phyloP scores from a whole-genome alignment of 2,888 invertebrate species.

The Trachelus stipa region DNA sequence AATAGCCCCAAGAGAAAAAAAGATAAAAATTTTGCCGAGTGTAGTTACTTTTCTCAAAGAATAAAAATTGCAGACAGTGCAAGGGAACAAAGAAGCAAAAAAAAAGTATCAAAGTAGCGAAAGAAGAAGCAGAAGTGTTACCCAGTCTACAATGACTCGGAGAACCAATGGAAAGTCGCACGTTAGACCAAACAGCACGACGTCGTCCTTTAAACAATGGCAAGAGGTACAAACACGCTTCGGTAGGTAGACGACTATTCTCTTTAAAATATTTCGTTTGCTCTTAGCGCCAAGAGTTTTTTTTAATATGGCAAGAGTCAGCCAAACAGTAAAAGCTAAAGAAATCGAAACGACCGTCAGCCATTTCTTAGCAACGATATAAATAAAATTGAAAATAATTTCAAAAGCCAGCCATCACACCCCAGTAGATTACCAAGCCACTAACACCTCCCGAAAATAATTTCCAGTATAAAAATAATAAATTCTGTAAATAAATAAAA shows the following conservation, averaged over 20 bases:
- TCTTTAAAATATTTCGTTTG: neutral
- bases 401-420: no score
- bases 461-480: no score
- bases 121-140: neutral
- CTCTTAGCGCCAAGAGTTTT: neutral
- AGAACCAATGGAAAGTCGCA: neutral
- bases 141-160: no score
- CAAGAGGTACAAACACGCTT: neutral
- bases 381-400: neutral
- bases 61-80: neutral
- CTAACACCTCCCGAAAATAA: no score
- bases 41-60: neutral
- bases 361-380: rapidly evolving
- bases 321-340: neutral
- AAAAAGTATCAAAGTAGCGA: neutral
- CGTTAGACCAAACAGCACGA: neutral
- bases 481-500: no score
- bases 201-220: neutral
- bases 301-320: neutral
- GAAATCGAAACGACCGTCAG: neutral
- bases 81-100: neutral
- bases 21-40: neutral
- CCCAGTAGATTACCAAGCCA: no score
- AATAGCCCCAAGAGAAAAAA: neutral
- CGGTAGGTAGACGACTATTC: neutral